These are phyloP conservation scores for Hyles lineata DNA, from an alignment of 2,888 invertebrate genomes.

Conservation along the genomic window DNA sequence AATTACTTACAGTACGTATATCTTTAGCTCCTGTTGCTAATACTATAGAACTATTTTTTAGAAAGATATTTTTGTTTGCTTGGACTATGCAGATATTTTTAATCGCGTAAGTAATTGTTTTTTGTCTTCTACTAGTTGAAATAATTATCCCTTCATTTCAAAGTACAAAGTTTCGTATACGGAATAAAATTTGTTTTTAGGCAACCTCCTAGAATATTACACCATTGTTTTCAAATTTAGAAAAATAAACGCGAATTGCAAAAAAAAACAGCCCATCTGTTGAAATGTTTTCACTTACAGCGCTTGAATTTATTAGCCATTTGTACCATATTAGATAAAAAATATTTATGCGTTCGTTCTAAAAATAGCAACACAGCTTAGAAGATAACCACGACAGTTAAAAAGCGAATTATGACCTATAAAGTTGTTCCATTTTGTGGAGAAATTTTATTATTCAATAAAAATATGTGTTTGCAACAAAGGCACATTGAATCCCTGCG, in stretches of 20 bases:
- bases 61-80: too few species aligned
- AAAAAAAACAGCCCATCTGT: too few species aligned
- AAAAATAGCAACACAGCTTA: conserved; percentile 40
- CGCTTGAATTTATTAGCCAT: background rate
- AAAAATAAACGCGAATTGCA: too few species aligned
- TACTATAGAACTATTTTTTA: too few species aligned
- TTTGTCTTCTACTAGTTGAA: too few species aligned
- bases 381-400: conserved; percentile 64
- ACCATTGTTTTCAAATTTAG: too few species aligned
- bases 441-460: conserved; percentile 84
- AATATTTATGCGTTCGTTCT: conserved; percentile 19
- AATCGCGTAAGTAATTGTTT: too few species aligned
- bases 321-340: background rate
- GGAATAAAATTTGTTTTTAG: too few species aligned
- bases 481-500: conserved; percentile 81
- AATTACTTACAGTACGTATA: conserved; percentile 11
- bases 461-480: conserved; percentile 76
- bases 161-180: too few species aligned
- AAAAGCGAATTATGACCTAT: conserved; percentile 79
- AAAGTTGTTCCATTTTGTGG: conserved; percentile 78
- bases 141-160: too few species aligned
- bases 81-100: too few species aligned
- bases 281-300: background rate
- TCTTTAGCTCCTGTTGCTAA: background rate
- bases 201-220: too few species aligned